Evolutionary conservation across 1,140 invertebrate species (phyloP).

Genomic region (Branchinecta lindahli): DNA sequence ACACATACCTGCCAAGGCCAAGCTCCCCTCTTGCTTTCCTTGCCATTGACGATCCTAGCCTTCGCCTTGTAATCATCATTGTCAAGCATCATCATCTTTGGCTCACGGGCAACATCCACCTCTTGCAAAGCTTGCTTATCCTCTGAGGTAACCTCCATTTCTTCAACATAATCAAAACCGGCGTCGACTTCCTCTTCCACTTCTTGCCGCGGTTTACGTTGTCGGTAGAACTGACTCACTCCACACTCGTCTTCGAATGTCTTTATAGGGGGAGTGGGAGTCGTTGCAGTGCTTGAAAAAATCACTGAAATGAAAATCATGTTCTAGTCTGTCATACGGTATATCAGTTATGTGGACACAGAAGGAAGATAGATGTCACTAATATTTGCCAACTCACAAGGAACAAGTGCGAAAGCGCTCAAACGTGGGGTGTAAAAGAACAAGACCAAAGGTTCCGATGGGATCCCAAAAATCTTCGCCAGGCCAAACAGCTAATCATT

Average conservation of each 20-base stretch:
- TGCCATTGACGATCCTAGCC: constrained; percentile 58
- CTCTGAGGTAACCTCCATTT: constrained; percentile 15
- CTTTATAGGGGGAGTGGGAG: background rate
- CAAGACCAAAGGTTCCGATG: no score
- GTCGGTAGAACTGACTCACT: constrained; percentile 26
- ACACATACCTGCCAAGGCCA: constrained; percentile 64
- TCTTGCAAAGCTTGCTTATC: constrained; percentile 22
- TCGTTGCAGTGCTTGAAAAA: background rate
- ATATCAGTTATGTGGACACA: background rate
- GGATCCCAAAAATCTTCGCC: no score
- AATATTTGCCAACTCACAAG: no score
- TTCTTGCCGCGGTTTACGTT: constrained; percentile 26
- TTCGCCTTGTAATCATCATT: constrained; percentile 37
- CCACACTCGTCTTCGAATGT: constrained; percentile 25
- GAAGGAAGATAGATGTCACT: background rate
- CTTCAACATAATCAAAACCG: constrained; percentile 2
- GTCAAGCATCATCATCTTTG: constrained; percentile 37
- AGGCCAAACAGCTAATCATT: no score
- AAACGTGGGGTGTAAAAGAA: no score
- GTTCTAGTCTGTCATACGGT: background rate
- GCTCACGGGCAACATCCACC: constrained; percentile 25
- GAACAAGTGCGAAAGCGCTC: no score
- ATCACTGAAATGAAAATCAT: constrained; percentile 7
- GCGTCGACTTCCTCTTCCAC: background rate
- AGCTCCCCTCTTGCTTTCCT: constrained; percentile 54